Conservation (phyloP, 2,888 invertebrate species). For the Sussaba pulchella region DNA sequence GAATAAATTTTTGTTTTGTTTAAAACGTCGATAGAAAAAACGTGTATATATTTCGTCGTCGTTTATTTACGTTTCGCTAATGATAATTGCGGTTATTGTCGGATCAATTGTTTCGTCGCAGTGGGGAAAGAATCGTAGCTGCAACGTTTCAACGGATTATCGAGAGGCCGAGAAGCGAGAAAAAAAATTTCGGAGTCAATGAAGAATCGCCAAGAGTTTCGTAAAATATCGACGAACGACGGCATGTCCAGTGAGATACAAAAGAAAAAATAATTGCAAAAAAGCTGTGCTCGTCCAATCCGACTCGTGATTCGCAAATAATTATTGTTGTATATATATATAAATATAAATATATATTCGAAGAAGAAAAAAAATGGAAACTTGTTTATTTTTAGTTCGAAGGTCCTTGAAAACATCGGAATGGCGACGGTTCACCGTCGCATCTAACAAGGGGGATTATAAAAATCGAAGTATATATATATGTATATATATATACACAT, state of each 20-base stretch:
- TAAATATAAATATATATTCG: conserved; percentile 18
- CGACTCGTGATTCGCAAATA: conserved; percentile 33
- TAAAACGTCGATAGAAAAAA: conserved; percentile 64
- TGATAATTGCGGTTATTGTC: neutral
- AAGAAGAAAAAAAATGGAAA: conserved; percentile 36
- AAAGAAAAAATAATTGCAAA: conserved; percentile 11
- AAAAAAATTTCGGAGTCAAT: conserved; percentile 39
- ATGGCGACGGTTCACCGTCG: conserved; percentile 55
- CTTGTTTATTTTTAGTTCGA: conserved; percentile 13
- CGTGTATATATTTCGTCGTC: conserved; percentile 30
- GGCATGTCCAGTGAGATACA: neutral
- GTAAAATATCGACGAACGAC: conserved; percentile 19
- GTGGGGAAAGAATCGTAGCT: neutral
- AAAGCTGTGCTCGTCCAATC: conserved; percentile 17
- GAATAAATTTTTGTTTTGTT: conserved; percentile 1
- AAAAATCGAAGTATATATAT: conserved; percentile 75
- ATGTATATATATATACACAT: too few relatives aligned
- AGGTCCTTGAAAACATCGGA: conserved; percentile 46
- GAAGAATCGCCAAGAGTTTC: conserved; percentile 45
- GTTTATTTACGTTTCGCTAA: conserved; percentile 21
- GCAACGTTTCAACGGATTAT: conserved; percentile 11
- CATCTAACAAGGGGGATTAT: conserved; percentile 78
- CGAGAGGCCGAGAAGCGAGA: conserved; percentile 9
- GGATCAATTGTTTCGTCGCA: neutral
- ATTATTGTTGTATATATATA: conserved; percentile 6